Percentiles rank a stretch among this genome's conserved stretches.
Evolutionary conservation across 2,113 vertebrate genomes (phyloP).

Genomic region (Salvator merianae): DNA sequence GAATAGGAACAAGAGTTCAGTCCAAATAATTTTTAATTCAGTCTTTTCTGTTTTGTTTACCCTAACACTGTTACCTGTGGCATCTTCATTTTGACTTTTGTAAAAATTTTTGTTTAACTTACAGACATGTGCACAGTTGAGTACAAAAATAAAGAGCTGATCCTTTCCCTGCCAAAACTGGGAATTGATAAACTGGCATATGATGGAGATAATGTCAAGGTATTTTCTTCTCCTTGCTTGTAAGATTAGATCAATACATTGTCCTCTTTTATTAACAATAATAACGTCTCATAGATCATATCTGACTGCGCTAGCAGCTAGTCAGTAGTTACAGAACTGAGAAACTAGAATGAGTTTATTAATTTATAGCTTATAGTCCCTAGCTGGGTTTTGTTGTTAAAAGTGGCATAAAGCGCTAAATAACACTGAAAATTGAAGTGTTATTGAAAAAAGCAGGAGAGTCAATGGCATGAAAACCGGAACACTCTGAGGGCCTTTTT

Average conservation of each 20-base stretch:
- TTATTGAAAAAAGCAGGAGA: no score
- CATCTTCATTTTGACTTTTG: background rate
- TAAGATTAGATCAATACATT: background rate
- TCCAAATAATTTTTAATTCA: background rate
- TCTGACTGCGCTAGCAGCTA: background rate
- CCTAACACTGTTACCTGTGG: no score
- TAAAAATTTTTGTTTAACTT: slow-evolving; percentile 19
- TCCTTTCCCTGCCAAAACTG: slow-evolving; percentile 8
- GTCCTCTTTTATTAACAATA: background rate
- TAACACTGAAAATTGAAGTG: no score
- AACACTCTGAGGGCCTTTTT: no score
- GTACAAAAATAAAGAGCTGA: slow-evolving; percentile 48
- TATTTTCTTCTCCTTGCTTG: slow-evolving; percentile 29
- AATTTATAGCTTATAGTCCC: no score
- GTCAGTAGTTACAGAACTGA: no score
- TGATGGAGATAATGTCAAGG: slow-evolving; percentile 48
- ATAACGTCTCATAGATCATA: background rate
- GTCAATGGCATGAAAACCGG: no score
- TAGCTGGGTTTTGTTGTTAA: no score
- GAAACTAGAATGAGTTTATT: no score
- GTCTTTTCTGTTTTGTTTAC: background rate
- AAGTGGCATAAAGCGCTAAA: no score
- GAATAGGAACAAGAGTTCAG: background rate
- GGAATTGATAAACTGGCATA: slow-evolving; percentile 55
- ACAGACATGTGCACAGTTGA: slow-evolving; percentile 41